Evolutionary conservation across 2,888 invertebrate genomes (phyloP), one percentile per base, ranked within the genome.

Genomic region (Epirrhoe tristata): DNA sequence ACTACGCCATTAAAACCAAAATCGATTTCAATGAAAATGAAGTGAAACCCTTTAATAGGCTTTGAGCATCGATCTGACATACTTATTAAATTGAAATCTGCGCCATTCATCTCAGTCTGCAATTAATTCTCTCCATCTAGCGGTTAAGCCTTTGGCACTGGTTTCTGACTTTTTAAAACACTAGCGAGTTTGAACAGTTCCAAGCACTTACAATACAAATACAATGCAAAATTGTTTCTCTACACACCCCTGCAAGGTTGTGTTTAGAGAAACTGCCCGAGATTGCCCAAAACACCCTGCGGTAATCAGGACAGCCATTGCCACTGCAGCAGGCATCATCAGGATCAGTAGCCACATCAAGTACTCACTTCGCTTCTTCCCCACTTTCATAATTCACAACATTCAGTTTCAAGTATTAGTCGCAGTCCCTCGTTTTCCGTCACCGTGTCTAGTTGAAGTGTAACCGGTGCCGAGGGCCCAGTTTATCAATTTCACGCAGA

Each of bases 401-500:
- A 34, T 34, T 34, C 34, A 34, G 34, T 34, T 7, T 7, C 6
- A 34, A 34, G 6, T 34, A 34, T 5, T 1, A 43, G 1, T 12
- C 39, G 12, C 10, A 43, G 39, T 12, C 12, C 12, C 39, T 4
- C 39, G 39, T 43, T 43, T 43, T 43, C 39, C 39, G 39, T 43
- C 39, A 43, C 12, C 12, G 39, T 43, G 12, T 12, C 39, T 10
- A 10, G 8, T 36, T 43, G 5, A 43, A 43, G 36, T 36, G 34
- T 12, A 17, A 61, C 46, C 16, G 17, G 46, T 61, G 60, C 46
- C 51, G 8, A 5, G 10, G 48, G 31, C 12, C 36, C 54, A 58
- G 68, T 64, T 68, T 64, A 64, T 58, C 64, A 68, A 68, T 64
- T 64, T 68, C 61, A 64, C 68, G 64, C 61, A 55, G 61, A 64